Evolutionary conservation across 2,113 vertebrate species (phyloP).

Genomic region (Indri indri): DNA sequence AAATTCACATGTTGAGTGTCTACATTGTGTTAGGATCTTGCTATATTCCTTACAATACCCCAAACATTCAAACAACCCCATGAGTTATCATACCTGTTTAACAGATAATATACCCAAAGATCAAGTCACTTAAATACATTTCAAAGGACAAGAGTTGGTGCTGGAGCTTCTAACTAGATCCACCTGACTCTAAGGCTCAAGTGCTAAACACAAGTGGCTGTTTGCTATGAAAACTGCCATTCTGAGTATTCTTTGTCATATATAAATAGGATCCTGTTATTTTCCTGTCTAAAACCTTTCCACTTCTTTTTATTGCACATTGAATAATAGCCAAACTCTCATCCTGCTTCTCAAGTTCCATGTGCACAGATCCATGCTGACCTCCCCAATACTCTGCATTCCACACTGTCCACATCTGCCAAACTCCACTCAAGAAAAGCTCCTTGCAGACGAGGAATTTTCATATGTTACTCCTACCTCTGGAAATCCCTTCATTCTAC

Average conservation of each 20-base stretch:
- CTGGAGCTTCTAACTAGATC: not conserved
- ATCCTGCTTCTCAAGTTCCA: not conserved
- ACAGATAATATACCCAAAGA: not conserved
- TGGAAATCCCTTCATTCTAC: not conserved
- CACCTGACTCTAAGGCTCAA: not conserved
- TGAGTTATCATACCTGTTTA: not conserved
- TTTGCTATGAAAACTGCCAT: not conserved
- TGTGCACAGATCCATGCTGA: rapidly evolving
- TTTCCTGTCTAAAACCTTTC: not conserved
- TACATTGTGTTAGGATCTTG: not conserved
- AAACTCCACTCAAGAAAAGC: not conserved
- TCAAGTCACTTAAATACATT: not conserved
- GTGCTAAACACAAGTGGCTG: not conserved
- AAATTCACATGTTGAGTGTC: not conserved
- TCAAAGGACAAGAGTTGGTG: not conserved
- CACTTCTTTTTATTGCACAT: not conserved
- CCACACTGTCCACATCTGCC: rapidly evolving
- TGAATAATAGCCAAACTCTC: not conserved
- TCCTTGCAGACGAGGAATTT: not conserved
- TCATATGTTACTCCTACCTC: rapidly evolving
- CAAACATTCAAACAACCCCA: not conserved
- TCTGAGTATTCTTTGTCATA: not conserved
- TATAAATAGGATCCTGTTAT: not conserved
- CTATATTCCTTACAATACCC: not conserved
- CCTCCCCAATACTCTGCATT: rapidly evolving